Evolutionary conservation across 2,797 vertebrate species (phyloP), one percentile per base, ranked within the genome.

Genomic region (Momotus momota): DNA sequence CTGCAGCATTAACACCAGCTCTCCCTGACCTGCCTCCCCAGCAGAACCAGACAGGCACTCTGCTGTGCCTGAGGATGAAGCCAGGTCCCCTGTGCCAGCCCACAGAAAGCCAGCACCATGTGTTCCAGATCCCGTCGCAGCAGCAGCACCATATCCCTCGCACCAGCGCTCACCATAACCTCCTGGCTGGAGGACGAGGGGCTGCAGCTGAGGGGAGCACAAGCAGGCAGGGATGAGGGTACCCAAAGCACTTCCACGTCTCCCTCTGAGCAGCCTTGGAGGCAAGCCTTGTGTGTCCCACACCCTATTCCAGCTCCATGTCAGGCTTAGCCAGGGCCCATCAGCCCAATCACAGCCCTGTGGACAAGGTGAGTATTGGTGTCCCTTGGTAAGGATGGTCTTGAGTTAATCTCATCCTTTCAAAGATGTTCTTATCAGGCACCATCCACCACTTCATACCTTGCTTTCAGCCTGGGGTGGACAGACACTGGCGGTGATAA

Each of bases 41-140:
- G 51, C 1, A 5, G 20, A 33, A 58, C 58, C 48, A n/a, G 17
- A 57, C 52, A 81, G 77, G 52, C 0, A 0, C 75, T 35, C 27
- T 2, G 2, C 61, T 19, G 23, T n/a, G 14, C 35, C 38, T 0
- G 0, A 65, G 46, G 46, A 61, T 0, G 0, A 81, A 66, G n/a
- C 38, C 4, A 1, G 46, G 31, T 5, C 27, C 16, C 10, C 4
- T 0, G 0, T 29, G 78, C 35, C 58, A 81, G 66, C 27, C 62
- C 70, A 49, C 0, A 8, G 54, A 84, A 86, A 84, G 17, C 27
- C 55, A 74, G 20, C 2, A 2, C 33, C 79, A 91, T 2, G 3
- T 27, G 21, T 2, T 5, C 12, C 52, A 35, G 66, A 49, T 70
- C 70, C 48, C 16, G 1, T 17, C 5, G 2, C 51, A 82, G 72